Evolutionary conservation across 1,140 invertebrate genomes (phyloP).

Genomic region (Drosophila tristis): DNA sequence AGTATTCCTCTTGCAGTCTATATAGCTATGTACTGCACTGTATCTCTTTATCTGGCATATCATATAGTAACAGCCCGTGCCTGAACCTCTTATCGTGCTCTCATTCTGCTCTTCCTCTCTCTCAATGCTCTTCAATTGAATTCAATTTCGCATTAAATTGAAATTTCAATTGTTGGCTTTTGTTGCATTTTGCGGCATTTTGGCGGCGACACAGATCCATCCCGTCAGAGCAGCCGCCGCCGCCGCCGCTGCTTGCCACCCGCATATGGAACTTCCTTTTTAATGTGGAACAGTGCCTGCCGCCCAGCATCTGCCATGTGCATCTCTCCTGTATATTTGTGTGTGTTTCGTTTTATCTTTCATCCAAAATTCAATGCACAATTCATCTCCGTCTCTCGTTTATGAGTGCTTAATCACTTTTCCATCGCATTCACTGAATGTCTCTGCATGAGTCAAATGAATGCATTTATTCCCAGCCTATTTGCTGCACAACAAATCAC

Average conservation of each 20-base stretch:
- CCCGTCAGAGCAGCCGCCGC: constrained; percentile 22
- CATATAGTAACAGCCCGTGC: constrained; percentile 47
- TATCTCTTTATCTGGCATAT: constrained; percentile 37
- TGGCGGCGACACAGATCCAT: constrained; percentile 59
- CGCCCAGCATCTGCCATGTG: not conserved
- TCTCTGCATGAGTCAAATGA: constrained; percentile 12
- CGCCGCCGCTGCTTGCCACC: not conserved
- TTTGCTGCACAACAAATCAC: constrained; percentile 48
- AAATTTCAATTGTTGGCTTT: constrained; percentile 62
- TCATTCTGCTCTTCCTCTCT: constrained; percentile 19
- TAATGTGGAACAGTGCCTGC: constrained; percentile 50
- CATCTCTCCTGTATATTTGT: not conserved
- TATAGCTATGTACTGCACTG: not conserved
- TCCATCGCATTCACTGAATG: constrained; percentile 39
- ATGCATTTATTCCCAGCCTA: not conserved
- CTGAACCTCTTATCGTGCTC: constrained; percentile 41
- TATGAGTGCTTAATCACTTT: constrained; percentile 45
- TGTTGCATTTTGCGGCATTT: constrained; percentile 30
- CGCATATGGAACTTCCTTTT: constrained; percentile 65
- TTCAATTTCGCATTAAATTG: constrained; percentile 80
- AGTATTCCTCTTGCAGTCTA: not conserved
- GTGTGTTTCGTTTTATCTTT: constrained; percentile 14
- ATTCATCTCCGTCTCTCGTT: constrained; percentile 11
- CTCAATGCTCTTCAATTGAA: constrained; percentile 82
- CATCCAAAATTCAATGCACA: constrained; percentile 24